Evolutionary conservation across 2,797 vertebrate genomes (phyloP).

Genomic region (Girardinus metallicus): DNA sequence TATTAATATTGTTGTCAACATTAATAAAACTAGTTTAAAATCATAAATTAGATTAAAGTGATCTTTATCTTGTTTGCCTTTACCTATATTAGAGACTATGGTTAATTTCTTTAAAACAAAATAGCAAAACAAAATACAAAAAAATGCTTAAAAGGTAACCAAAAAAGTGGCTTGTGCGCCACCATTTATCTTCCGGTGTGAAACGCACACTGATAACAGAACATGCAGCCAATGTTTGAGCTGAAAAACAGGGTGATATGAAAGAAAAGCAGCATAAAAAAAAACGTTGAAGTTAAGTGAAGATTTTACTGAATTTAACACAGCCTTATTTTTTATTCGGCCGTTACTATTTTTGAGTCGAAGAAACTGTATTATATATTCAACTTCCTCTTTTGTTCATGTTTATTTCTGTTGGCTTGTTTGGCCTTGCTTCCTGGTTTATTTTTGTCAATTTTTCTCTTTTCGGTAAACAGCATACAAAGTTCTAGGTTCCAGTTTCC

Average conservation of each 20-base stretch:
- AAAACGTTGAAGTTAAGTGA: background rate
- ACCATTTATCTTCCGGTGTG: background rate
- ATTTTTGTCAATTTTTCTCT: background rate
- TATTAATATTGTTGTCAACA: background rate
- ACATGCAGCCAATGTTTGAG: background rate
- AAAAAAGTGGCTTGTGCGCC: background rate
- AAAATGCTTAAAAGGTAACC: background rate
- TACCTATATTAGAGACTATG: background rate
- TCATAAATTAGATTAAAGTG: background rate
- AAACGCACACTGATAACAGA: background rate
- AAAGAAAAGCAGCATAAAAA: background rate
- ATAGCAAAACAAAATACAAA: background rate
- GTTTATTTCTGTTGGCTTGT: background rate
- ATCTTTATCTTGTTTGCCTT: background rate
- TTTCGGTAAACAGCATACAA: background rate
- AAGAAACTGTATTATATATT: background rate
- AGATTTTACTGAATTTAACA: background rate
- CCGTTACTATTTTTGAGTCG: background rate
- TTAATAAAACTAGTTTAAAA: background rate
- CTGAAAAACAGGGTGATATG: background rate
- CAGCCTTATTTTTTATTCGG: background rate
- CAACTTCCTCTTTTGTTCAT: background rate
- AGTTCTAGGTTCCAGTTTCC: background rate
- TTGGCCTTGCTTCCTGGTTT: background rate
- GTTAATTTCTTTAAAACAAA: background rate